These are phyloP conservation scores for Pangasianodon hypophthalmus DNA, from an alignment of 2,113 vertebrate species.

Conservation along the genomic window DNA sequence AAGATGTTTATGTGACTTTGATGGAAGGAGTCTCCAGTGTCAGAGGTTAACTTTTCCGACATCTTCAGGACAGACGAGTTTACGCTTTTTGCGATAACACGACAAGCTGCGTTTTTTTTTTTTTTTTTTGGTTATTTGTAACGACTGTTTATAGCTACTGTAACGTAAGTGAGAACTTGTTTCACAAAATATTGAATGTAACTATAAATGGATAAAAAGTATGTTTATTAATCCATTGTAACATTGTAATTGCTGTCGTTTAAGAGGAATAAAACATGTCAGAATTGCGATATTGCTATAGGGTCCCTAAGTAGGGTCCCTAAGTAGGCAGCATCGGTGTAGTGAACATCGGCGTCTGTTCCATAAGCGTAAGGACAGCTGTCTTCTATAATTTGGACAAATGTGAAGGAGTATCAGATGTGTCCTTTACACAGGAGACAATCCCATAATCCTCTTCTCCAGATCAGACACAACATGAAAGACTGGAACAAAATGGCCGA, in stretches of 20 bases:
- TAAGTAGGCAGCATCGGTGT: not conserved
- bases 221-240: not conserved
- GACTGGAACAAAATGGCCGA: not conserved
- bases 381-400: not conserved
- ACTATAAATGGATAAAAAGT: not conserved
- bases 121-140: not conserved
- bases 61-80: too few species aligned
- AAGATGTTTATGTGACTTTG: not conserved
- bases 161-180: not conserved
- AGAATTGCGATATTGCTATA: not conserved
- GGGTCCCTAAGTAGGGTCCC: not conserved
- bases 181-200: not conserved
- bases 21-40: constrained; percentile 13
- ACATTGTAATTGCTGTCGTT: not conserved
- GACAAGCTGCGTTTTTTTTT: not conserved
- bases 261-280: not conserved
- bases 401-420: constrained; percentile 9
- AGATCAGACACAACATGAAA: not conserved
- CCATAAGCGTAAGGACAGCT: not conserved
- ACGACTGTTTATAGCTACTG: not conserved
- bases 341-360: not conserved
- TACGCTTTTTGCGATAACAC: too few species aligned
- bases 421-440: not conserved
- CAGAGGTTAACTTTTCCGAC: not conserved
- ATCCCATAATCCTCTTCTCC: not conserved